Base-by-base conservation (phyloP, 1,140 invertebrate genomes). In the Polypedilum vanderplanki region DNA sequence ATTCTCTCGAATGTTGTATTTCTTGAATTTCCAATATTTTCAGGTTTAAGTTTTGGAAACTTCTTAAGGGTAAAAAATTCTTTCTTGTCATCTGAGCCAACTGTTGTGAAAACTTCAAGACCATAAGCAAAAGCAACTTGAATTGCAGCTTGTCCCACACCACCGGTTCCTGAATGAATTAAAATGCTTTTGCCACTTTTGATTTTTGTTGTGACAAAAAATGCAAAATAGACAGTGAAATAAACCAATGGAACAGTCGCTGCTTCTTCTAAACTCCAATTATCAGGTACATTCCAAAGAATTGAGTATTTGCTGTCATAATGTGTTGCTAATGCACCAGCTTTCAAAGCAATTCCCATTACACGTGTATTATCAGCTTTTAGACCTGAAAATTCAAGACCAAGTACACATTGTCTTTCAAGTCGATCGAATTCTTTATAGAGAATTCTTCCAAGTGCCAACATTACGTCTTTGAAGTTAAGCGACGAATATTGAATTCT, bases 391-490 rank as follows among this genome's bases (percentile, higher is more conserved):
- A 84, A 90, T 76, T 90, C 89, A 40, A 89, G 83, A 8, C 88
- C 88, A 75, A 87, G 78, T 0, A 85, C 78, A 76, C 82, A 85
- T 4, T 87, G 83, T 77, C 85, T 81, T 3, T 80, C 22, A 2
- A 80, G 74, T 75, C 84, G 79, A 8, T 80, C 78, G n/a, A n/a
- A n/a, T n/a, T 73, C 77, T 80, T 91, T 89, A 0, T 83, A 79
- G 20, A 86, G 85, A 0, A 93, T 82, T 79, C 89, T 89, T 18
- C 89, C 90, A 7, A 87, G 88, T 0, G 89, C 87, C 0, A 88
- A 83, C 90, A 92, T 91, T 0, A 92, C 79, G 80, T 92, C 90
- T 79, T 87, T 87, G 83, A 91, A 91, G 79, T 92, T 92, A 1
- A 91, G 77, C 0, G 90, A 82, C 0, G 88, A 78, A 78, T 90